phyloP scores from a whole-genome alignment of 2,888 invertebrate genomes.

The Luperina testacea region DNA sequence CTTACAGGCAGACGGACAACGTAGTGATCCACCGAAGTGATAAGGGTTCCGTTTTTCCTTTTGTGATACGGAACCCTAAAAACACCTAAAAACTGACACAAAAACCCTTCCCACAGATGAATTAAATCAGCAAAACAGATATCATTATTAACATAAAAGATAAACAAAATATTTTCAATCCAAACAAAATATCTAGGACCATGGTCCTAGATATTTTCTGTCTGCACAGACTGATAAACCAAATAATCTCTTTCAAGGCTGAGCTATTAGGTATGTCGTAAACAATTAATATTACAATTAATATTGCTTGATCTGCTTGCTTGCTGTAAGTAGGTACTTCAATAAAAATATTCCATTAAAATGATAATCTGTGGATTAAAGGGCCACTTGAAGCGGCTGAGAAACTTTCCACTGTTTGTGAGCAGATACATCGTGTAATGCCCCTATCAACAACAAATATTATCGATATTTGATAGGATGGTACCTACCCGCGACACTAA shows the following conservation, averaged over 20 bases:
- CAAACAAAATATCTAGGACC: background rate
- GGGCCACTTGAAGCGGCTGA: slow-evolving; percentile 66
- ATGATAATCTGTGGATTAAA: slow-evolving; percentile 81
- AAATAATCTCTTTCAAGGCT: slow-evolving; percentile 68
- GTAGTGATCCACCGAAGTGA: background rate
- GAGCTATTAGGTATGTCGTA: slow-evolving; percentile 28
- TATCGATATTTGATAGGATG: slow-evolving; percentile 60
- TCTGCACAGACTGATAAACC: slow-evolving; percentile 46
- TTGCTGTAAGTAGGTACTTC: background rate
- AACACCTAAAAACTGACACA: background rate
- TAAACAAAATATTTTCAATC: slow-evolving; percentile 4
- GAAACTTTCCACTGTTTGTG: slow-evolving; percentile 82
- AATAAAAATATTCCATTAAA: slow-evolving; percentile 82
- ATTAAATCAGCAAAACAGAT: slow-evolving; percentile 6
- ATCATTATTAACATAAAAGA: slow-evolving; percentile 1
- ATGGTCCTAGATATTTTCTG: slow-evolving; percentile 50
- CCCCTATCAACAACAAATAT: slow-evolving; percentile 70
- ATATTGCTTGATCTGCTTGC: slow-evolving; percentile 11
- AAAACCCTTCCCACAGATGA: background rate
- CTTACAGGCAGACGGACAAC: background rate
- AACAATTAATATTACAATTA: slow-evolving; percentile 18
- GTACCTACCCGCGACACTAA: slow-evolving; percentile 9
- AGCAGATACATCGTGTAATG: slow-evolving; percentile 59
- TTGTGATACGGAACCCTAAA: background rate
- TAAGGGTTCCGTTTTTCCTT: background rate